Conservation (phyloP, 2,113 vertebrate genomes). For the Nettapus auritus region DNA sequence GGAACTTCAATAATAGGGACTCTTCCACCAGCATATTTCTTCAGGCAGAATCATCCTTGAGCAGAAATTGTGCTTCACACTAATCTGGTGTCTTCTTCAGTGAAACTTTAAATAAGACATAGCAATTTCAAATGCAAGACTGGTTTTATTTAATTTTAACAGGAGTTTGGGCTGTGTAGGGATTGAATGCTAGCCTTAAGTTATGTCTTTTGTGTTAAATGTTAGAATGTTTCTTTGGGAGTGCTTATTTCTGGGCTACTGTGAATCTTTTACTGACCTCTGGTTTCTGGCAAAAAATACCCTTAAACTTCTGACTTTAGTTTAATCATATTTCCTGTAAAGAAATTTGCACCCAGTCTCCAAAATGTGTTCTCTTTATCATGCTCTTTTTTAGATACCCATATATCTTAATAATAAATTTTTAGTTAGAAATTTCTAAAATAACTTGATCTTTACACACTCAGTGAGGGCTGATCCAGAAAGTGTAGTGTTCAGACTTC, state of each 20-base stretch:
- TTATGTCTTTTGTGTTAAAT: conserved; percentile 6
- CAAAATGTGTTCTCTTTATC: neutral
- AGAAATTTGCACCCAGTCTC: neutral
- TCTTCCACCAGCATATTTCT: neutral
- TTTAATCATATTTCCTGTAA: neutral
- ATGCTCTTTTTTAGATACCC: neutral
- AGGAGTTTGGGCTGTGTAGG: conserved; percentile 59
- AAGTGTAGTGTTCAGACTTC: neutral
- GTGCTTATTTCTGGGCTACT: neutral
- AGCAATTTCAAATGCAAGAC: neutral
- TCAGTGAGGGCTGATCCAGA: neutral
- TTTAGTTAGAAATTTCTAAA: neutral
- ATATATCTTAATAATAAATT: neutral
- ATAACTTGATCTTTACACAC: neutral
- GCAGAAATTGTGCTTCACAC: neutral
- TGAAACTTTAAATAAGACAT: neutral
- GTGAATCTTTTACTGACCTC: neutral
- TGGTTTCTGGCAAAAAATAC: neutral
- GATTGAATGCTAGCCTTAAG: conserved; percentile 27
- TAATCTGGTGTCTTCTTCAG: neutral
- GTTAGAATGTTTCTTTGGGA: neutral
- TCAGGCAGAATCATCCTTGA: neutral
- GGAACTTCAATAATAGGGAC: neutral
- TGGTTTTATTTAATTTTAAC: conserved; percentile 46
- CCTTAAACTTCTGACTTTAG: neutral